These are phyloP conservation scores for Vulpes lagopus DNA, from an alignment of 2,113 vertebrate genomes.

Conservation along the genomic window DNA sequence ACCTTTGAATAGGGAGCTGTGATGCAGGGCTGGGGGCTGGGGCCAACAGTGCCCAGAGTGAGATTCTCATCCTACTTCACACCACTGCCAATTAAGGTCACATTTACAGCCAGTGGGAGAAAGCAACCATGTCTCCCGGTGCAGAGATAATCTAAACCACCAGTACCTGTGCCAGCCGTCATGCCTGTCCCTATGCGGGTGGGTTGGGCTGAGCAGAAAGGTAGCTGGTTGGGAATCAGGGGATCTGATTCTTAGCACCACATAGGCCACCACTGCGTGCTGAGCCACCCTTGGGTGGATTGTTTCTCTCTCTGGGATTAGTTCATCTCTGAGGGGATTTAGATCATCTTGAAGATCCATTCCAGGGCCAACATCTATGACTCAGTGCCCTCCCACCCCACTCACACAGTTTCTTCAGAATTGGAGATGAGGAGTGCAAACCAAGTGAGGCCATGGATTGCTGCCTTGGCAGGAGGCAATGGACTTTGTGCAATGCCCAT, in stretches of 20 bases:
- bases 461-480: background rate
- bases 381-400: background rate
- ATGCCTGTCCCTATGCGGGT: background rate
- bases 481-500: background rate
- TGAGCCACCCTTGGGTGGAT: background rate
- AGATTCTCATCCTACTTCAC: background rate
- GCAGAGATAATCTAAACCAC: background rate
- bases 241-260: background rate
- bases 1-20: background rate
- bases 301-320: background rate
- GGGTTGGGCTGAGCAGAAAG: background rate
- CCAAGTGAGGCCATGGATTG: background rate
- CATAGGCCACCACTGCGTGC: background rate
- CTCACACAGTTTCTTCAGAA: background rate
- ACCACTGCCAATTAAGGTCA: background rate
- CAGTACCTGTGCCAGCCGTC: background rate
- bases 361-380: background rate
- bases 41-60: background rate
- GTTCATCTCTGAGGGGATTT: background rate
- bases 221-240: background rate
- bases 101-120: background rate
- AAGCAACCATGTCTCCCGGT: background rate
- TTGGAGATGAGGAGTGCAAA: background rate
- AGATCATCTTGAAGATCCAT: background rate
- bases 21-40: background rate